Evolutionary conservation across 2,113 vertebrate species (phyloP).

Genomic region (Phycodurus eques): DNA sequence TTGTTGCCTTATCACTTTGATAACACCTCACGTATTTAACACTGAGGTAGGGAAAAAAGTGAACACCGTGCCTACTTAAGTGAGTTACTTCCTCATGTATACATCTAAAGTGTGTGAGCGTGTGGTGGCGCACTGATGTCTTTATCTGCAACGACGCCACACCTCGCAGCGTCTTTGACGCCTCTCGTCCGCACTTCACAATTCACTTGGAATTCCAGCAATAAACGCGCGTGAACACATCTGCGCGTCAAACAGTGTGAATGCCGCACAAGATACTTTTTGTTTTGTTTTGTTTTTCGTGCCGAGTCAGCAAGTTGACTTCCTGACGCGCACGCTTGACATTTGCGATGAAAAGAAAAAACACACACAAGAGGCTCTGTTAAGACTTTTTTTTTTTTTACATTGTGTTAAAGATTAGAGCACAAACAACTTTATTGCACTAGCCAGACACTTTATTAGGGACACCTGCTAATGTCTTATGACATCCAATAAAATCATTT

Average conservation of each 20-base stretch:
- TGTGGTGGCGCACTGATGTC: neutral
- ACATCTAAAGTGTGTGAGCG: neutral
- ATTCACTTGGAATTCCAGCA: neutral
- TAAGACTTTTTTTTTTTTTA: slow-evolving; percentile 37
- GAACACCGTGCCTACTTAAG: neutral
- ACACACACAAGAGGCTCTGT: neutral
- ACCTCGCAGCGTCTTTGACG: slow-evolving; percentile 1
- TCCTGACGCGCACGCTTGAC: neutral
- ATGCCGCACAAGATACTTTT: neutral
- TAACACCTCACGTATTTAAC: neutral
- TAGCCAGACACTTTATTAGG: neutral
- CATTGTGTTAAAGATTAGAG: slow-evolving; percentile 4
- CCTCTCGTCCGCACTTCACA: neutral
- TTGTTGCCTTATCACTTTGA: neutral
- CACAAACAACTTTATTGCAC: neutral
- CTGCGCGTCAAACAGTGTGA: neutral
- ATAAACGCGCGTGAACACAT: neutral
- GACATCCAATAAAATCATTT: neutral
- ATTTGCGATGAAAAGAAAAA: slow-evolving; percentile 11
- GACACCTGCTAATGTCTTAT: neutral
- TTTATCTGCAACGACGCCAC: slow-evolving; percentile 15
- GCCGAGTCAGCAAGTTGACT: neutral
- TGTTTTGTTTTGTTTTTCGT: neutral
- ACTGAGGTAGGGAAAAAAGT: neutral
- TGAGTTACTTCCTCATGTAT: neutral